phyloP scores from a whole-genome alignment of 1,140 invertebrate genomes.

The Brachionus rubens region DNA sequence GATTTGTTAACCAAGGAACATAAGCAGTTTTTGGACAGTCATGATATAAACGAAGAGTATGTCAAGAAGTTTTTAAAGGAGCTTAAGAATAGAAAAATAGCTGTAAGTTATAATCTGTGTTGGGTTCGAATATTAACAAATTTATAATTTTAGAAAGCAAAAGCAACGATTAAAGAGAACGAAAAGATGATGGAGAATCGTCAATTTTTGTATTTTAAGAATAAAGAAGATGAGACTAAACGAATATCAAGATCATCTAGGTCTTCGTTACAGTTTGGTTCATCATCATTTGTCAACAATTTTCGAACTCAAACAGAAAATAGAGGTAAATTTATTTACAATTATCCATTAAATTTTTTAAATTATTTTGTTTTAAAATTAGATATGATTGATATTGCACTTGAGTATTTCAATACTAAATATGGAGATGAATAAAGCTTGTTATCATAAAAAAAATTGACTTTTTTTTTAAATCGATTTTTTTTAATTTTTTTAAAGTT shows the following conservation, averaged over 20 bases:
- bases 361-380: no score
- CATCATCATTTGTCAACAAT: not conserved
- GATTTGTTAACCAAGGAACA: not conserved
- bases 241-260: not conserved
- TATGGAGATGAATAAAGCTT: no score
- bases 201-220: constrained; percentile 26
- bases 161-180: not conserved
- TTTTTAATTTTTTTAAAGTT: no score
- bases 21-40: not conserved
- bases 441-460: no score
- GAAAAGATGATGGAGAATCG: constrained; percentile 37
- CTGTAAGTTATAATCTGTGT: not conserved
- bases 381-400: no score
- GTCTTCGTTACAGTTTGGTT: not conserved
- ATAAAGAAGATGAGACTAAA: not conserved
- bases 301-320: not conserved
- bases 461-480: no score
- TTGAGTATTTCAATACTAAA: no score
- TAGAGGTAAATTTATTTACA: not conserved
- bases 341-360: no score
- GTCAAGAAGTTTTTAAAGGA: constrained; percentile 7
- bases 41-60: constrained; percentile 28
- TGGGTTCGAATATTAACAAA: not conserved
- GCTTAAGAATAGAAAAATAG: not conserved
- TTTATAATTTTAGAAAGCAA: not conserved